Evolutionary conservation across 2,888 invertebrate genomes (phyloP), one percentile per base, ranked within the genome.

Genomic region (Perithous albicinctus): DNA sequence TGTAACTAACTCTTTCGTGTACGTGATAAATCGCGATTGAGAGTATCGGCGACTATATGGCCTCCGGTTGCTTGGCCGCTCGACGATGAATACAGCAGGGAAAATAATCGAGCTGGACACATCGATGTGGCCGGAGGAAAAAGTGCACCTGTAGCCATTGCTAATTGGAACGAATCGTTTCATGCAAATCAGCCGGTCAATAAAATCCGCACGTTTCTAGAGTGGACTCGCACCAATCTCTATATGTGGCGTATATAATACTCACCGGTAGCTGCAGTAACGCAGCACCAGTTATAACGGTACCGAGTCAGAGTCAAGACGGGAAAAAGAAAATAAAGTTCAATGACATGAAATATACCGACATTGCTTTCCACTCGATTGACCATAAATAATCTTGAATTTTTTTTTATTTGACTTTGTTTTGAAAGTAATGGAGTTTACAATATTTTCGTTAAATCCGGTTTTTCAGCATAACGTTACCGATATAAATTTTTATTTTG

Each of bases 151-250:
- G 82, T 80, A 72, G 72, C 67, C 75, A 15, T 56, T 78, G 80
- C 78, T 85, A 84, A 87, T 85, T 86, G 84, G 80, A 87, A 87
- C 84, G 85, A 87, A 87, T 85, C 82, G 84, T 61, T 75, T 73
- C 75, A 73, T 69, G 75, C 83, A 83, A 78, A 82, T 84, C 80
- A 86, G 72, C 78, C 80, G 84, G 74, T 85, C 86, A 77, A 84
- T 84, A 83, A 83, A 83, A 72, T 61, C n/a, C 15, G 59, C 77
- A 76, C 79, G 72, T 82, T 66, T 79, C 59, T 48, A 70, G n/a
- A n/a, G 35, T 59, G 66, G 64, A 78, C 67, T 73, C 35, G 20
- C 64, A 23, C 41, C 63, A 41, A 72, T 67, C 56, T 63, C 63
- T 67, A n/a, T n/a, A n/a, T n/a, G n/a, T n/a, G n/a, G n/a, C 48